These are phyloP conservation scores for Sialia sialis DNA, from an alignment of 2,113 vertebrate genomes.

Conservation along the genomic window DNA sequence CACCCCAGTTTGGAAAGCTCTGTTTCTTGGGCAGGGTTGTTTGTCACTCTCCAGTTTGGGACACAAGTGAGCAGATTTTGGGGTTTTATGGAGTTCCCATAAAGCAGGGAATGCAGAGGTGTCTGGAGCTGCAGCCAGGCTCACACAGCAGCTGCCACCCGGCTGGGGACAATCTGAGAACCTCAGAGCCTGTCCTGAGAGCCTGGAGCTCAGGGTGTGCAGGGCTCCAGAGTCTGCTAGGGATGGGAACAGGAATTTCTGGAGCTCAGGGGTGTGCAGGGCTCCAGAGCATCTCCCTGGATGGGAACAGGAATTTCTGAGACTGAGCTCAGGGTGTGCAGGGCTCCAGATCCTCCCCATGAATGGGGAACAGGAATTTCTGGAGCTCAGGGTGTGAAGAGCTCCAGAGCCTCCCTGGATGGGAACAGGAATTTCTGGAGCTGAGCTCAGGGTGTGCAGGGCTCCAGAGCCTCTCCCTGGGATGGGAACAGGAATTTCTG, in stretches of 20 bases:
- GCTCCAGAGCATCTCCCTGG: neutral
- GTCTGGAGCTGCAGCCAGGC: neutral
- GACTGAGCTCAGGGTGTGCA: too few species aligned
- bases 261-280: fast-evolving
- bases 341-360: neutral
- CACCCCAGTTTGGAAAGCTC: neutral
- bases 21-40: neutral
- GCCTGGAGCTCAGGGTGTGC: fast-evolving
- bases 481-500: neutral
- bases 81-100: neutral
- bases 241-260: neutral
- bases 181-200: fast-evolving
- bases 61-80: fast-evolving
- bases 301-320: neutral
- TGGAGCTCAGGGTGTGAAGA: fast-evolving
- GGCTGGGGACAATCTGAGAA: fast-evolving
- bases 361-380: neutral
- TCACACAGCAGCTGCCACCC: neutral
- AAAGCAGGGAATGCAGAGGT: fast-evolving
- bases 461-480: neutral
- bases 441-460: fast-evolving
- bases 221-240: neutral
- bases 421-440: neutral
- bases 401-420: neutral
- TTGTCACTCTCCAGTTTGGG: neutral